Conservation (phyloP, 2,888 invertebrate species). For the Parasteatoda lunata region DNA sequence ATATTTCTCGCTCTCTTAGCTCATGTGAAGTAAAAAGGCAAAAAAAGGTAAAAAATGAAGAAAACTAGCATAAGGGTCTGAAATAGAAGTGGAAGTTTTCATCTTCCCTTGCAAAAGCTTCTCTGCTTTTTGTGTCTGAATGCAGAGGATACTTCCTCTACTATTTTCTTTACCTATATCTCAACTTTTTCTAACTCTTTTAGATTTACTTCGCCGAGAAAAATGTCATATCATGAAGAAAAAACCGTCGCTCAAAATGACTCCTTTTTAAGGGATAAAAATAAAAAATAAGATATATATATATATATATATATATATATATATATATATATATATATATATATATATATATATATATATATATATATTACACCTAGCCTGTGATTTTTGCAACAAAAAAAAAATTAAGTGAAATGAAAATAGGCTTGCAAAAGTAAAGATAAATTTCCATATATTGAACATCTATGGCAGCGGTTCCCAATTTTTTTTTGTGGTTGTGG, state of each 20-base stretch:
- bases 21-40: constrained; percentile 15
- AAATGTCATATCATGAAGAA: constrained; percentile 49
- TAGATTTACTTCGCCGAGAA: constrained; percentile 23
- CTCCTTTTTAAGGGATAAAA: neutral
- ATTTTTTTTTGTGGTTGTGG: no score
- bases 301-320: neutral
- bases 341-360: neutral
- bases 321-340: no score
- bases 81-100: constrained; percentile 52
- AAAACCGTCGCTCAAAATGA: constrained; percentile 42
- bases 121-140: constrained; percentile 35
- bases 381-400: no score
- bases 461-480: no score
- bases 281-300: neutral
- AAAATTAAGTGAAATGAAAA: no score
- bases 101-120: constrained; percentile 35
- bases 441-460: no score
- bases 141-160: constrained; percentile 35
- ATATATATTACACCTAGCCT: no score
- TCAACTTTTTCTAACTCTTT: constrained; percentile 28
- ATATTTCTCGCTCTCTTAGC: constrained; percentile 53
- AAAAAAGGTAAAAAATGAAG: neutral
- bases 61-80: constrained; percentile 28
- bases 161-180: constrained; percentile 13
- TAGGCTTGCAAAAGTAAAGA: no score